A percentile compares a stretch with the other conserved stretches of the same genome.
phyloP scores from a whole-genome alignment of 2,113 vertebrate genomes.

The Pollachius pollachius region DNA sequence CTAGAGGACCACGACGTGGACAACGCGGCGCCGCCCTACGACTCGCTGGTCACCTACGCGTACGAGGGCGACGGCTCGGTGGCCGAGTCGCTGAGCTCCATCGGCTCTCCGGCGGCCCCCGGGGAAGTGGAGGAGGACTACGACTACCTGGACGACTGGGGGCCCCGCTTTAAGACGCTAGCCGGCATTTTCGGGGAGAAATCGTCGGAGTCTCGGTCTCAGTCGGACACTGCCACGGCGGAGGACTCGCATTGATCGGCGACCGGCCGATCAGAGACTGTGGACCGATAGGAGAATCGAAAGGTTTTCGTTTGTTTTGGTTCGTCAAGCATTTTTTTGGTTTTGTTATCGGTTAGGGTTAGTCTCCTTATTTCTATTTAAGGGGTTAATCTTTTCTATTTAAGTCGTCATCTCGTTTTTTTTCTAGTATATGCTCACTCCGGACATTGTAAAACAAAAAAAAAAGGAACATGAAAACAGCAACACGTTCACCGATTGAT shows the following conservation, averaged over 20 bases:
- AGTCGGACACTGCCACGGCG: conserved; percentile 57
- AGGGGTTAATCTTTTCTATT: conserved; percentile 20
- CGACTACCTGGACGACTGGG: conserved; percentile 92
- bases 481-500: not conserved
- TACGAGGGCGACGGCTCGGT: conserved; percentile 92
- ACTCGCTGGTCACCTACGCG: conserved; percentile 94
- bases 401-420: conserved; percentile 33
- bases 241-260: conserved; percentile 69
- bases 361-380: conserved; percentile 12
- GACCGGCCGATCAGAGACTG: conserved; percentile 38
- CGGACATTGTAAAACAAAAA: conserved; percentile 52
- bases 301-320: conserved; percentile 9
- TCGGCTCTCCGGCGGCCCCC: conserved; percentile 80
- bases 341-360: conserved; percentile 11
- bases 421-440: conserved; percentile 38
- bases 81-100: conserved; percentile 93
- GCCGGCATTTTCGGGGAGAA: conserved; percentile 92
- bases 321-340: not conserved
- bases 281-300: not conserved
- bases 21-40: conserved; percentile 88
- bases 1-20: conserved; percentile 88
- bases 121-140: conserved; percentile 88
- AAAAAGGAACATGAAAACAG: conserved; percentile 34
- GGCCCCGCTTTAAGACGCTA: conserved; percentile 92
- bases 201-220: conserved; percentile 72